A percentile compares a stretch with the other conserved stretches of the same genome.
Evolutionary conservation across 1,140 invertebrate genomes (phyloP).

Genomic region (Myzus persicae): DNA sequence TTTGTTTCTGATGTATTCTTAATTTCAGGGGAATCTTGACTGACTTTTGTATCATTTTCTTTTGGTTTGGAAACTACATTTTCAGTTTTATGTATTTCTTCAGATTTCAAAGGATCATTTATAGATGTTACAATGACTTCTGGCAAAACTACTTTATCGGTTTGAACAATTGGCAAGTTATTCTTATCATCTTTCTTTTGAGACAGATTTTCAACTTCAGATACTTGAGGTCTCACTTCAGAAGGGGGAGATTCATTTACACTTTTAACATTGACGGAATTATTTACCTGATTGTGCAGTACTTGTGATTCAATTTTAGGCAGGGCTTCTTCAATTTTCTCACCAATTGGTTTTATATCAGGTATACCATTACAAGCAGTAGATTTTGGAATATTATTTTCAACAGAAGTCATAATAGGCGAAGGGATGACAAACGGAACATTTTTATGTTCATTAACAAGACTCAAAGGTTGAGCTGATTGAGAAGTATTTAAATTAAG

Average conservation of each 20-base stretch:
- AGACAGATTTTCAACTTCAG: slow-evolving; percentile 50
- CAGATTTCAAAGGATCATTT: not conserved
- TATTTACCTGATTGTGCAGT: not conserved
- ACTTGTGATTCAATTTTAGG: slow-evolving; percentile 37
- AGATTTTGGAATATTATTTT: slow-evolving; percentile 47
- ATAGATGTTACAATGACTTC: not conserved
- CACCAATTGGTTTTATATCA: slow-evolving; percentile 28
- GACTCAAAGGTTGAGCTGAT: slow-evolving; percentile 51
- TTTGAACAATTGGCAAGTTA: not conserved
- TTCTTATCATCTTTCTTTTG: slow-evolving; percentile 49
- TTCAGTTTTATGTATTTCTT: slow-evolving; percentile 26
- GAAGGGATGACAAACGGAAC: not conserved
- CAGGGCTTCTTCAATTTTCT: slow-evolving; percentile 19
- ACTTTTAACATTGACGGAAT: not conserved
- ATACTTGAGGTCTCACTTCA: not conserved
- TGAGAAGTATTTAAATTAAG: slow-evolving; percentile 49
- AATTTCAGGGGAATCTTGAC: slow-evolving; percentile 34
- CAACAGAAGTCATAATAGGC: not conserved
- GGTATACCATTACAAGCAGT: slow-evolving; percentile 45
- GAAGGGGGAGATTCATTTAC: slow-evolving; percentile 13
- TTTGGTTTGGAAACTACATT: not conserved
- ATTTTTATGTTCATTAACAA: slow-evolving; percentile 53
- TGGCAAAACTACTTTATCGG: slow-evolving; percentile 16
- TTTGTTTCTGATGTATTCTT: not conserved
- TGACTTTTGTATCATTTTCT: slow-evolving; percentile 26